Conservation (phyloP, 2,888 invertebrate genomes). For the Dione vanillae region DNA sequence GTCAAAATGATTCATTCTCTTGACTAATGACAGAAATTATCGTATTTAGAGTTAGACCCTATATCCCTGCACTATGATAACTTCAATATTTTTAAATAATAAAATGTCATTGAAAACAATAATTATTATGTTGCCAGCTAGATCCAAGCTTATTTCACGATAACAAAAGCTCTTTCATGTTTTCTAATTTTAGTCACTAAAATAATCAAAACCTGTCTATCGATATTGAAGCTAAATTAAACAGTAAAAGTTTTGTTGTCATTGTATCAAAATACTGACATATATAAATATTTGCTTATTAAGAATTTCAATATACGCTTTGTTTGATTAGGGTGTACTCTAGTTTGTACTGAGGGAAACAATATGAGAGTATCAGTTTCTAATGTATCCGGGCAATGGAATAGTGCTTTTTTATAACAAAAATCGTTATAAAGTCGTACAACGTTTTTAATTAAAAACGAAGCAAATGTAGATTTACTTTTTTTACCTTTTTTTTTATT, state of each 20-base stretch:
- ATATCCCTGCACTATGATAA: too few species aligned
- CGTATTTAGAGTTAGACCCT: too few species aligned
- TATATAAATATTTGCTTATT: not conserved
- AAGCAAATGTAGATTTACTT: slow-evolving; percentile 9
- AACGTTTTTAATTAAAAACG: slow-evolving; percentile 33
- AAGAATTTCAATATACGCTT: not conserved
- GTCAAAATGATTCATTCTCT: too few species aligned
- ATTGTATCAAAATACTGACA: not conserved
- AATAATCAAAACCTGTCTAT: not conserved
- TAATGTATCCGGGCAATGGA: slow-evolving; percentile 13
- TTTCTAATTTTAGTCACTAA: too few species aligned
- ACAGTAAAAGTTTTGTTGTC: not conserved
- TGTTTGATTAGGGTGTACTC: slow-evolving; percentile 14
- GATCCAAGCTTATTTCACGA: too few species aligned
- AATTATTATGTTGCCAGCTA: too few species aligned
- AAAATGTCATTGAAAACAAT: too few species aligned
- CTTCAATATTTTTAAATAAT: too few species aligned
- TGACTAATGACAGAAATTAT: too few species aligned
- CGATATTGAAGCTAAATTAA: not conserved
- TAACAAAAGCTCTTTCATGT: too few species aligned
- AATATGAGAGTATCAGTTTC: slow-evolving; percentile 23
- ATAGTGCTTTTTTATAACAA: not conserved
- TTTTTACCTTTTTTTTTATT: slow-evolving; percentile 27
- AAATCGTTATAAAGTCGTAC: slow-evolving; percentile 7
- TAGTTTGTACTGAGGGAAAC: slow-evolving; percentile 12